phyloP scores from a whole-genome alignment of 2,113 vertebrate species.

The Rhipidura dahli region DNA sequence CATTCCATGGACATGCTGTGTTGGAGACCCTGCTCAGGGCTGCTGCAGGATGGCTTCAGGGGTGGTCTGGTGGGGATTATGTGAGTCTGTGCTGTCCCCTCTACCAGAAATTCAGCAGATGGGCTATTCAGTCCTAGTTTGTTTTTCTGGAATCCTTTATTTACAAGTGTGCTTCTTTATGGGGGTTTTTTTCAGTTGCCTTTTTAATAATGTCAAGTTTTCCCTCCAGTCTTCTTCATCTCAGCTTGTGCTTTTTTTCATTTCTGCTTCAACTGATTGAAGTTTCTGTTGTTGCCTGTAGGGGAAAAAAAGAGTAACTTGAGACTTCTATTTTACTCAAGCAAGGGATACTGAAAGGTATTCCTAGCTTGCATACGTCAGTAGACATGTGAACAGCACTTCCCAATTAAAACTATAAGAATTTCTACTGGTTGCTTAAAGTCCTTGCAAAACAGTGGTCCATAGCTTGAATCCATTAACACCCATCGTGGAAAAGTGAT shows the following conservation, averaged over 20 bases:
- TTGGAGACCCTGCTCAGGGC: neutral
- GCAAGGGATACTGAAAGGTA: neutral
- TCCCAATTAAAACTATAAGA: neutral
- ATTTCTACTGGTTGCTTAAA: neutral
- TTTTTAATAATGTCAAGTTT: neutral
- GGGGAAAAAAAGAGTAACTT: neutral
- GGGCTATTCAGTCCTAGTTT: neutral
- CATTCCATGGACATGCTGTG: fast-evolving
- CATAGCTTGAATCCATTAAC: neutral
- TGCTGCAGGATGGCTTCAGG: neutral
- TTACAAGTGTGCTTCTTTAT: neutral
- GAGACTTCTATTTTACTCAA: neutral
- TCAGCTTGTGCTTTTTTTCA: neutral
- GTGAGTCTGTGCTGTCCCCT: fast-evolving
- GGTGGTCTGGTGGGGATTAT: neutral
- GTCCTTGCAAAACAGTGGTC: neutral
- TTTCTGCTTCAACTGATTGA: neutral
- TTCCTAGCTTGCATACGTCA: neutral
- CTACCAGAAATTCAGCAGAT: neutral
- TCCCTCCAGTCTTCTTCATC: neutral
- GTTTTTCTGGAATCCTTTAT: neutral
- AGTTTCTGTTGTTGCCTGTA: neutral
- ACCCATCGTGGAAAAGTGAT: neutral
- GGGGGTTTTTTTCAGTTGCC: neutral
- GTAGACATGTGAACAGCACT: neutral